Conservation (phyloP, 2,888 invertebrate genomes). For the Drosophila barbarae region DNA sequence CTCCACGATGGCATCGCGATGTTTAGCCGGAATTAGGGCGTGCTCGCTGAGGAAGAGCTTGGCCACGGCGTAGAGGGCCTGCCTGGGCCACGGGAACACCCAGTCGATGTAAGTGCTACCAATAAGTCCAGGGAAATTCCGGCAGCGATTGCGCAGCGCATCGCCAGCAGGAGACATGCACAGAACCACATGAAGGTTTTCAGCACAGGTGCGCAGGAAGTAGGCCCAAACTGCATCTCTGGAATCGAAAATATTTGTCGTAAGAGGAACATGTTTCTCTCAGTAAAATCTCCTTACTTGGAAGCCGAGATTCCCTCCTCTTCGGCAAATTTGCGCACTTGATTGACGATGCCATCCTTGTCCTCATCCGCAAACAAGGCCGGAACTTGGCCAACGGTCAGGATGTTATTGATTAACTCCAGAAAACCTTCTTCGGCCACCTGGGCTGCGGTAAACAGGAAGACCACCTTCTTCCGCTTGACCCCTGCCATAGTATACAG, state of each 20-base stretch:
- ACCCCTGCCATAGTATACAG: slow-evolving; percentile 89
- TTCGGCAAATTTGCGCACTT: slow-evolving; percentile 85
- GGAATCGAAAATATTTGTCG: background rate
- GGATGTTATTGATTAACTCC: slow-evolving; percentile 94
- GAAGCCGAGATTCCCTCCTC: slow-evolving; percentile 87
- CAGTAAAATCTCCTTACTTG: slow-evolving; percentile 81
- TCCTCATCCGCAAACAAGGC: slow-evolving; percentile 93
- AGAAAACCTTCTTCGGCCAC: slow-evolving; percentile 90
- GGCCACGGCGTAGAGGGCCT: slow-evolving; percentile 93
- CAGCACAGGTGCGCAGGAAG: slow-evolving; percentile 87
- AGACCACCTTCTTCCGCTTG: slow-evolving; percentile 88
- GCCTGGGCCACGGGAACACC: slow-evolving; percentile 96
- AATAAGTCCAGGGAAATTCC: slow-evolving; percentile 94
- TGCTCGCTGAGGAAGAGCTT: slow-evolving; percentile 90
- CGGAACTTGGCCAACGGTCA: slow-evolving; percentile 93
- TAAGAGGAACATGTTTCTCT: background rate
- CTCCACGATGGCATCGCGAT: slow-evolving; percentile 86
- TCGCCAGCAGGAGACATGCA: slow-evolving; percentile 95
- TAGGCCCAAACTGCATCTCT: slow-evolving; percentile 93
- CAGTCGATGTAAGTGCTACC: slow-evolving; percentile 96
- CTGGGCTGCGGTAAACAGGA: slow-evolving; percentile 91
- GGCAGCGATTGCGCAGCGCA: slow-evolving; percentile 88
- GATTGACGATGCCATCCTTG: slow-evolving; percentile 88
- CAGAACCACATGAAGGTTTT: slow-evolving; percentile 93
- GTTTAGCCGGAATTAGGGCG: slow-evolving; percentile 77